These are phyloP conservation scores for Terrapene triunguis DNA, from an alignment of 2,113 vertebrate species.

Conservation along the genomic window DNA sequence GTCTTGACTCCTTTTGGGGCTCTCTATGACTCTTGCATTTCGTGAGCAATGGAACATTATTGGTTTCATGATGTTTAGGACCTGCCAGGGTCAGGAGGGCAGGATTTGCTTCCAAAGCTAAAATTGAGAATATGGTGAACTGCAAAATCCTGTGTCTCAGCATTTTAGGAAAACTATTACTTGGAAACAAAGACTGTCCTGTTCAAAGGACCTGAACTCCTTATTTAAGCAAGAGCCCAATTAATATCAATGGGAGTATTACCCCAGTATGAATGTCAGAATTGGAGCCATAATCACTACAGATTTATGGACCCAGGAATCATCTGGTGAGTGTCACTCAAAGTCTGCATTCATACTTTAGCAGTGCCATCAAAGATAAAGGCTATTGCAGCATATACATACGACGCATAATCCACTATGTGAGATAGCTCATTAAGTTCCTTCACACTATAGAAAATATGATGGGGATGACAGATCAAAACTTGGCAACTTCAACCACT, in stretches of 20 bases:
- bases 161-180: neutral
- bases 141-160: fast-evolving
- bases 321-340: neutral
- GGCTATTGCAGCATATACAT: neutral
- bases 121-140: fast-evolving
- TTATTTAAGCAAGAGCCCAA: neutral
- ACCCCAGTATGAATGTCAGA: neutral
- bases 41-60: neutral
- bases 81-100: neutral
- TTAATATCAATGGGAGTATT: neutral
- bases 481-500: slow-evolving; percentile 5
- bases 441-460: neutral
- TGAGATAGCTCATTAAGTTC: neutral
- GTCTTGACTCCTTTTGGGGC: fast-evolving
- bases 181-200: neutral
- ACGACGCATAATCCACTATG: neutral
- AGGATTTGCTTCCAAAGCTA: neutral
- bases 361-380: neutral
- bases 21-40: neutral
- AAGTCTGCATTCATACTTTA: fast-evolving
- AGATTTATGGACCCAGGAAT: neutral
- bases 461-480: neutral
- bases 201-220: neutral
- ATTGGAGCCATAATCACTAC: neutral
- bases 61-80: fast-evolving